A percentile compares a stretch with the other conserved stretches of the same genome.
phyloP scores from a whole-genome alignment of 2,888 invertebrate species.

The Nymphalis urticae region DNA sequence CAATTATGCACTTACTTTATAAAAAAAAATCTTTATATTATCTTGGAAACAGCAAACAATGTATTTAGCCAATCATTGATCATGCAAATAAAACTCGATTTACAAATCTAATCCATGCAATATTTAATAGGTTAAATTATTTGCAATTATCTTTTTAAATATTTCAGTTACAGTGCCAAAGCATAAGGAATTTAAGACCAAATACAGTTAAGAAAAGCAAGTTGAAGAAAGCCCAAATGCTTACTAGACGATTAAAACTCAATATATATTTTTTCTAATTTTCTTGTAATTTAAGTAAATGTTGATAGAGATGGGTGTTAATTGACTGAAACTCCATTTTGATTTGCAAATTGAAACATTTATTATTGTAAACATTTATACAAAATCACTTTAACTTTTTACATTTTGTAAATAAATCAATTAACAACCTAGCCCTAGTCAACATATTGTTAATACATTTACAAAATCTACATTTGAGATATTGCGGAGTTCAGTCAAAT shows the following conservation, averaged over 20 bases:
- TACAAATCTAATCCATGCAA: slow-evolving; percentile 24
- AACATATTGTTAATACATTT: slow-evolving; percentile 60
- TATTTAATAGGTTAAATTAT: slow-evolving; percentile 11
- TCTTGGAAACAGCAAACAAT: slow-evolving; percentile 20
- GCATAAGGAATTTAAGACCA: slow-evolving; percentile 46
- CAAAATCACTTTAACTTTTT: slow-evolving; percentile 71
- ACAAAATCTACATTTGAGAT: slow-evolving; percentile 57
- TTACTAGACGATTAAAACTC: slow-evolving; percentile 43
- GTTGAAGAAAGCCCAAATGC: slow-evolving; percentile 47
- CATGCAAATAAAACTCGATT: slow-evolving; percentile 26
- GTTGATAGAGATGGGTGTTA: slow-evolving; percentile 79
- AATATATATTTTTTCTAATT: slow-evolving; percentile 36
- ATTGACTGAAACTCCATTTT: slow-evolving; percentile 81
- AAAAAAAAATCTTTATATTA: slow-evolving; percentile 8
- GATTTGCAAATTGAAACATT: slow-evolving; percentile 73
- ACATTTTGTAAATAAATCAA: slow-evolving; percentile 74
- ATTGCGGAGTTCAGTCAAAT: slow-evolving; percentile 78
- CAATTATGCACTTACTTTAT: slow-evolving; percentile 23
- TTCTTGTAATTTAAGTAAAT: slow-evolving; percentile 34
- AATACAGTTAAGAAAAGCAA: slow-evolving; percentile 63
- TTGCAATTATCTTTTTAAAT: slow-evolving; percentile 16
- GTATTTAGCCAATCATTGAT: slow-evolving; percentile 1
- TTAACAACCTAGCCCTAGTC: slow-evolving; percentile 79
- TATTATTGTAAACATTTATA: slow-evolving; percentile 77
- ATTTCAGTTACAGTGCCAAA: slow-evolving; percentile 31